Conservation (phyloP, 2,888 invertebrate genomes). For the Amphipyra berbera region DNA sequence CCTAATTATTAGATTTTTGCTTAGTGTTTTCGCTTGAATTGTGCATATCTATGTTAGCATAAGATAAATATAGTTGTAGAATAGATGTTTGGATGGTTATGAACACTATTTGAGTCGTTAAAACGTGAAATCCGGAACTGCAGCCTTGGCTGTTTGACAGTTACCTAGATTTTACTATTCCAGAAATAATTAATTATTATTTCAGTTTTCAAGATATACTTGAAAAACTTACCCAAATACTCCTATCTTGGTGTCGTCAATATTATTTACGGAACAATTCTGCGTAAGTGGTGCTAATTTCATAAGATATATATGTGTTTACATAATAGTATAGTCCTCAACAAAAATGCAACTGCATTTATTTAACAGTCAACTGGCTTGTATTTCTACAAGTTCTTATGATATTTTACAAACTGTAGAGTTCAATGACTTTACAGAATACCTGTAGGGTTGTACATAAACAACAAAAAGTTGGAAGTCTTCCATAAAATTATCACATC, state of each 20-base stretch:
- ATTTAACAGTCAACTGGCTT: neutral
- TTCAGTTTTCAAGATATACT: slow-evolving; percentile 8
- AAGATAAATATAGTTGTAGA: slow-evolving; percentile 1
- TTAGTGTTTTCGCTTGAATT: slow-evolving; percentile 61
- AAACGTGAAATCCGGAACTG: slow-evolving; percentile 54
- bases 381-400: neutral
- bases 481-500: slow-evolving; percentile 23
- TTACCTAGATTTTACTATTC: slow-evolving; percentile 46
- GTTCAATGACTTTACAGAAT: slow-evolving; percentile 30
- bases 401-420: slow-evolving; percentile 10
- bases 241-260: slow-evolving; percentile 2
- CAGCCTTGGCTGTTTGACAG: slow-evolving; percentile 69
- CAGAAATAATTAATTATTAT: slow-evolving; percentile 40
- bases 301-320: slow-evolving; percentile 65
- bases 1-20: slow-evolving; percentile 36
- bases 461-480: slow-evolving; percentile 40
- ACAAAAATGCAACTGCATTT: slow-evolving; percentile 23
- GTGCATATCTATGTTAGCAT: slow-evolving; percentile 30
- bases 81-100: slow-evolving; percentile 3
- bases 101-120: slow-evolving; percentile 28
- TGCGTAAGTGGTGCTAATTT: slow-evolving; percentile 58
- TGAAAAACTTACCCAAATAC: slow-evolving; percentile 7
- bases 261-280: slow-evolving; percentile 12
- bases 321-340: slow-evolving; percentile 70
- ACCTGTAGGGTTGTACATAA: slow-evolving; percentile 40